Conservation (phyloP, 2,113 vertebrate species). For the Equus przewalskii region DNA sequence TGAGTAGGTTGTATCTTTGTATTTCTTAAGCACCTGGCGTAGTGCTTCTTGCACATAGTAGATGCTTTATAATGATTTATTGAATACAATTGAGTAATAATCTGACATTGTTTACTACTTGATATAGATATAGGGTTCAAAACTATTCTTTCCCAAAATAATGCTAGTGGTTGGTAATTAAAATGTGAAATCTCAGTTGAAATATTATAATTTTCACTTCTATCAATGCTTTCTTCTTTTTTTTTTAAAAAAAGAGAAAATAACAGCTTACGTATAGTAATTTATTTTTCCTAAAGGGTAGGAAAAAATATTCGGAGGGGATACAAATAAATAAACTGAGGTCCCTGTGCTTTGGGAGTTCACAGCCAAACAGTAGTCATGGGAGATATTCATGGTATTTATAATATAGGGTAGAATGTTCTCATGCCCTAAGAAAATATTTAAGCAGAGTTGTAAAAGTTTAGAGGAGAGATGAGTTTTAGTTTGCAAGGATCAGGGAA, state of each 20-base stretch:
- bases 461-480: conserved; percentile 50
- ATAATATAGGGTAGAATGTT: not conserved
- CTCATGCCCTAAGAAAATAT: conserved; percentile 33
- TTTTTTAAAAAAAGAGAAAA: not conserved
- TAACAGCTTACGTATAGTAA: not conserved
- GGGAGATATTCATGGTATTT: conserved; percentile 14
- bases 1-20: conserved; percentile 19
- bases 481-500: conserved; percentile 54
- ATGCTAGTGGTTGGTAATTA: conserved; percentile 8
- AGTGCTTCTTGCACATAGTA: not conserved
- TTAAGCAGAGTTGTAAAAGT: conserved; percentile 36
- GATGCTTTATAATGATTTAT: conserved; percentile 55
- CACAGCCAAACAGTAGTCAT: not conserved
- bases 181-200: conserved; percentile 37
- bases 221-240: not conserved
- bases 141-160: conserved; percentile 14
- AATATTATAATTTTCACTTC: conserved; percentile 35
- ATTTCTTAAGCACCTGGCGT: conserved; percentile 44
- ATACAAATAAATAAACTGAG: not conserved
- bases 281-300: conserved; percentile 11
- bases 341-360: not conserved
- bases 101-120: conserved; percentile 7
- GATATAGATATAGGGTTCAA: not conserved
- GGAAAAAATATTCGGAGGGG: conserved; percentile 43
- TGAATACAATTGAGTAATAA: conserved; percentile 37